phyloP scores from a whole-genome alignment of 2,797 vertebrate species.

The Semaprochilodus insignis region DNA sequence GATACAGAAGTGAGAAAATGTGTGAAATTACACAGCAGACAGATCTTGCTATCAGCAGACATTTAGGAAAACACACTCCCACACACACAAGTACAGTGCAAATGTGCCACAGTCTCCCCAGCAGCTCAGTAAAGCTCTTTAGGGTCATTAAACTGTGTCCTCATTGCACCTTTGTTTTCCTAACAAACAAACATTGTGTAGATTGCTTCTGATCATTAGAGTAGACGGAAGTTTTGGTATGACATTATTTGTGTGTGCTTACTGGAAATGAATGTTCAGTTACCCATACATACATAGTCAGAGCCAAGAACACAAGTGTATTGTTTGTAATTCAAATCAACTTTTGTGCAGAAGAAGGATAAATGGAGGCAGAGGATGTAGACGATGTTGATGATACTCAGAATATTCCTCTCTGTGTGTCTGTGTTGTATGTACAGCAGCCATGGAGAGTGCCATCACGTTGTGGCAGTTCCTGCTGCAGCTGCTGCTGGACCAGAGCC shows the following conservation, averaged over 20 bases:
- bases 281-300: neutral
- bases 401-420: slow-evolving; percentile 45
- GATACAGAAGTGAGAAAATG: slow-evolving; percentile 3
- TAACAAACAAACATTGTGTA: slow-evolving; percentile 15
- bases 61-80: neutral
- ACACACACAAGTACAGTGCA: neutral
- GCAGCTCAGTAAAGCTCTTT: slow-evolving; percentile 26
- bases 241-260: slow-evolving; percentile 9
- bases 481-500: slow-evolving; percentile 94
- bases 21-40: neutral
- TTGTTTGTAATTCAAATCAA: slow-evolving; percentile 4
- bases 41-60: neutral
- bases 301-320: neutral
- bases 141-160: slow-evolving; percentile 10
- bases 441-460: slow-evolving; percentile 98
- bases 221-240: slow-evolving; percentile 13
- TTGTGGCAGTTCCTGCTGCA: slow-evolving; percentile 99
- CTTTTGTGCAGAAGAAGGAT: neutral
- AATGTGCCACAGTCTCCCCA: slow-evolving; percentile 2
- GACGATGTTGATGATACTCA: slow-evolving; percentile 1
- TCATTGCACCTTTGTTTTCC: neutral
- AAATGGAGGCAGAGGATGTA: neutral
- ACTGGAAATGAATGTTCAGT: slow-evolving; percentile 1
- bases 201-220: slow-evolving; percentile 1
- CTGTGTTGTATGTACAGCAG: slow-evolving; percentile 65